Conservation (phyloP, 2,113 vertebrate genomes). For the Paracanthobrama guichenoti region DNA sequence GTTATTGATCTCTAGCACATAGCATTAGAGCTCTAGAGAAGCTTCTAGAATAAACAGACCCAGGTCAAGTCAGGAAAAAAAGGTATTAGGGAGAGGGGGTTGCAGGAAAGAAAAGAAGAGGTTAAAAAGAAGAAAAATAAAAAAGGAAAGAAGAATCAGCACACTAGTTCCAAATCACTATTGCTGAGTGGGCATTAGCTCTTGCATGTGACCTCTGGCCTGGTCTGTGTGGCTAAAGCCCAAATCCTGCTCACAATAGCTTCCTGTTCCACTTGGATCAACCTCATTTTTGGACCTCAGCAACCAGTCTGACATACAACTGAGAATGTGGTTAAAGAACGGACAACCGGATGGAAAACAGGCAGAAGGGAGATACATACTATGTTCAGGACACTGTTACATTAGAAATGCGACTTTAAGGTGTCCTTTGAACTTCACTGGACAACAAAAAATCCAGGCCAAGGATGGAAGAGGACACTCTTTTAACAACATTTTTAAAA, state of each 20-base stretch:
- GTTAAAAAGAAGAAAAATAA: constrained; percentile 40
- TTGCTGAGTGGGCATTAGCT: constrained; percentile 78
- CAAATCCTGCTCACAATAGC: constrained; percentile 82
- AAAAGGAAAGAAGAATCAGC: constrained; percentile 42
- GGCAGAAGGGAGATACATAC: constrained; percentile 59
- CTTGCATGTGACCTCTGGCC: constrained; percentile 81
- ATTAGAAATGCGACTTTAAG: constrained; percentile 64
- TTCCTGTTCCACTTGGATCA: constrained; percentile 83
- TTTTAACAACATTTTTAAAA: constrained; percentile 15
- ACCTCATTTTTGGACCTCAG: constrained; percentile 74
- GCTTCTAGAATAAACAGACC: constrained; percentile 59
- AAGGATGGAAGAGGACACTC: constrained; percentile 33
- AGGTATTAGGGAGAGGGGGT: not conserved
- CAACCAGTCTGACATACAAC: constrained; percentile 66
- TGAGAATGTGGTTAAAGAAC: constrained; percentile 69
- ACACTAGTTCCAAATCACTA: constrained; percentile 71
- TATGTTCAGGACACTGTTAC: constrained; percentile 64
- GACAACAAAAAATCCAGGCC: constrained; percentile 54
- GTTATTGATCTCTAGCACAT: constrained; percentile 65
- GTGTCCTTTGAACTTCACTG: constrained; percentile 58
- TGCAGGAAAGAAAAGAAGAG: not conserved
- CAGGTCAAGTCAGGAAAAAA: constrained; percentile 61
- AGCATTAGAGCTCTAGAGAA: constrained; percentile 57
- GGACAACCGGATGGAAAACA: constrained; percentile 20
- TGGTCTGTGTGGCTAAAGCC: constrained; percentile 77